A percentile compares a stretch with the other conserved stretches of the same genome.
These are phyloP conservation scores for Leptosomus discolor DNA, from an alignment of 2,113 vertebrate genomes.

Conservation along the genomic window DNA sequence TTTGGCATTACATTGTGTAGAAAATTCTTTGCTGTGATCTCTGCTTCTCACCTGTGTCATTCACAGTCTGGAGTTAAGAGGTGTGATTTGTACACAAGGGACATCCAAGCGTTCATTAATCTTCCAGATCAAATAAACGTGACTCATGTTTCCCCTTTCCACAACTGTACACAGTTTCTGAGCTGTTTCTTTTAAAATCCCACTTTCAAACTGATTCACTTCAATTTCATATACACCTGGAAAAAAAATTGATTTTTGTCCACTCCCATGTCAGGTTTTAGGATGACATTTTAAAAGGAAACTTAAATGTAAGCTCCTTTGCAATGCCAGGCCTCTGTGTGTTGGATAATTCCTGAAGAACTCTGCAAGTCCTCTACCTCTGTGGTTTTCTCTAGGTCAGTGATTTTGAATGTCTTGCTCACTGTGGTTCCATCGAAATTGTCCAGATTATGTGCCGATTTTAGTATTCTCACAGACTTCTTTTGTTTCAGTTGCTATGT, in stretches of 20 bases:
- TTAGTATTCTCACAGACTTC: not conserved
- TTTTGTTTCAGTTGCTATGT: not conserved
- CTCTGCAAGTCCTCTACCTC: not conserved
- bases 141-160: not conserved
- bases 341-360: not conserved
- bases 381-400: not conserved
- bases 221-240: not conserved
- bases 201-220: not conserved
- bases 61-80: not conserved
- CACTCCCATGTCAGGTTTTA: not conserved
- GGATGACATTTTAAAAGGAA: slow-evolving; percentile 4
- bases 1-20: not conserved
- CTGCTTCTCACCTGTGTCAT: not conserved
- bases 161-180: not conserved
- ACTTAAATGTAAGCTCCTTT: not conserved
- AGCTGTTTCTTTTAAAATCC: not conserved
- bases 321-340: not conserved
- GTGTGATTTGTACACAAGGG: not conserved
- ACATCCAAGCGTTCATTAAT: not conserved
- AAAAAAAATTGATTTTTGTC: not conserved
- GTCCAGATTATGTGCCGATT: not conserved
- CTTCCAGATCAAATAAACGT: not conserved
- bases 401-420: not conserved
- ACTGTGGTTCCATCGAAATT: not conserved
- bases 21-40: not conserved